Evolutionary conservation across 2,797 vertebrate genomes (phyloP), one percentile per base, ranked within the genome.

Genomic region (Triplophysa bombifrons): DNA sequence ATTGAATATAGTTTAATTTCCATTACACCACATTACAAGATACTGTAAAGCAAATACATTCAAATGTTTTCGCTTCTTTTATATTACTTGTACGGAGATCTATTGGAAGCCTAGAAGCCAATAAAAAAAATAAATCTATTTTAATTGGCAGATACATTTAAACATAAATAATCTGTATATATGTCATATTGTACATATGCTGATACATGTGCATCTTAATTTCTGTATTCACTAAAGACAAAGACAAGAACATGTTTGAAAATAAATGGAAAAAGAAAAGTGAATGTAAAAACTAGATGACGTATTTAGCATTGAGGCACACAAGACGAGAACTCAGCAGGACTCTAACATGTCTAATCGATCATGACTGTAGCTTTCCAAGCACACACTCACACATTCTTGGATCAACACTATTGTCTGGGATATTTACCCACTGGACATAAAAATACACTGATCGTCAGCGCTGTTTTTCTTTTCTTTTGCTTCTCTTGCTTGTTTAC

Each of bases 141-240:
- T 70, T 74, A 72, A 78, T 50, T 17, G 83, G 50, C 81, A 71
- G 48, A 77, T 85, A 84, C 80, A 80, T 83, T 88, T 81, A 88
- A 86, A 89, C 86, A 91, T 92, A 92, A 93, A 92, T 90, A 91
- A 86, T 85, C 88, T 55, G 53, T 55, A 51, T 84, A 87, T 86
- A 81, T 87, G 79, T 72, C 73, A 65, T 78, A 89, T 83, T 70
- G 82, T 80, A 81, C 70, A 81, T 84, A 81, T 87, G 79, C 51
- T 82, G 55, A 86, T 85, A 86, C 84, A 89, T 83, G 73, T 72
- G 84, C 81, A 84, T 86, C 78, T 79, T 48, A 58, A 30, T 74
- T 72, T 64, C 46, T 74, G 67, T 56, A 68, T 76, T 77, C 69
- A 56, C 53, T 58, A 34, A 78, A 72, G 27, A 14, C 20, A 68